Evolutionary conservation across 2,888 invertebrate species (phyloP), one percentile per base, ranked within the genome.

Genomic region (Melipona bicolor): DNA sequence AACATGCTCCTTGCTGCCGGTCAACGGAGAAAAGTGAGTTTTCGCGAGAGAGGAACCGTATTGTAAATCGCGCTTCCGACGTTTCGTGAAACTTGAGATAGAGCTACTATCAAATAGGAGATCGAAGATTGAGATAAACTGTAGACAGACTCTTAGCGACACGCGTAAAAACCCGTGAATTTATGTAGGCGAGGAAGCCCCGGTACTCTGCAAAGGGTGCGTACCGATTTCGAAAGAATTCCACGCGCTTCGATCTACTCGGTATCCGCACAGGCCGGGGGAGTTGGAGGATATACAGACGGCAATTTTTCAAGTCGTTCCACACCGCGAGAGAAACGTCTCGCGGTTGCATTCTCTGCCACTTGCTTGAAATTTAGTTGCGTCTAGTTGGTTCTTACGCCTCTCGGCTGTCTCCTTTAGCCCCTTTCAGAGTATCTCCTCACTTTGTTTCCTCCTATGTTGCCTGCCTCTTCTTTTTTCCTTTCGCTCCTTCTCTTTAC

Each of bases 381-480:
- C 86, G 86, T 88, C 90, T 90, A 88, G 84, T 87, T 88, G 79
- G 79, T 80, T 88, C 80, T 86, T 88, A 79, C 82, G 83, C 81
- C 83, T 79, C 81, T 79, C 24, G 81, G 79, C 54, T 81, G 79
- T 77, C 79, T 87, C 76, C 74, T 77, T 75, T 72, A 69, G 67
- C 61, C 65, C 73, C 78, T 68, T 78, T 65, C 77, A 43, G 64
- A 52, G 68, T 56, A 50, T 79, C 64, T 54, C 54, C 27, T 27
- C 68, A 17, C 43, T 59, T 56, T 74, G 67, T 32, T 62, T 67
- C 62, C 68, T 52, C 54, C 61, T 50, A 1, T 32, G 43, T 19
- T 32, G 19, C 43, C 56, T 59, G 50, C 56, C 50, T 73, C 32
- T 9, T 43, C 9, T 43, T 43, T 43, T 43, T 9, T 69, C 49